Base-by-base conservation (phyloP, 1,140 invertebrate species). In the Melitaea cinxia region DNA sequence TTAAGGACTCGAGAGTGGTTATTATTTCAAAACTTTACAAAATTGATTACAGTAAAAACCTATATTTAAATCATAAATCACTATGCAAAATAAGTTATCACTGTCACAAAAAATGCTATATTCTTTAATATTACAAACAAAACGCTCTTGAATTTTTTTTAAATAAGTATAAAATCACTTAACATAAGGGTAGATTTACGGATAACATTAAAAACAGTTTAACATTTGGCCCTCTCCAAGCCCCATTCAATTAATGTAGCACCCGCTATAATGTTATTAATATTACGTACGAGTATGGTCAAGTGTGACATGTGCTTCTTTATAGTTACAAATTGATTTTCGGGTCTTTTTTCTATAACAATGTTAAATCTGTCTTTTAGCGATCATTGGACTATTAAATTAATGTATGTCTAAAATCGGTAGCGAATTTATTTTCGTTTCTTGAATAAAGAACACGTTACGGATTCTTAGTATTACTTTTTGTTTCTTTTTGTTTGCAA, bases 191-290 rank as follows among this genome's bases (percentile, higher is more conserved):
- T 67, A 72, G 59, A 69, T 70, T 28, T 21, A 56, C 14, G 73
- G 75, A 83, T 80, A 80, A 78, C 73, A 84, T 84, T 84, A 85
- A 85, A 87, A 88, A 81, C 79, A 82, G 81, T 88, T 88, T 88
- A 88, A 83, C 85, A 85, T 88, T 85, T 80, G 83, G 83, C 65
- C 77, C 78, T 72, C 72, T 67, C 55, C 62, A 54, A 70, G 58
- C 74, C 76, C 72, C 70, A 73, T 76, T 57, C 78, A 80, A 85
- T 84, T 82, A 84, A 78, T 82, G 73, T 75, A 68, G 66, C 77
- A 80, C 78, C 76, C 70, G 77, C 62, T 65, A 55, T 76, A 77
- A 80, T 79, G 72, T 75, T 81, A 85, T 83, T 80, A 83, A 82
- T 81, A 80, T 82, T 71, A 76, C 75, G 61, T 65, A 70, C 62